These are phyloP conservation scores for Gonioctena quinquepunctata DNA, from an alignment of 1,140 invertebrate genomes.

Conservation along the genomic window DNA sequence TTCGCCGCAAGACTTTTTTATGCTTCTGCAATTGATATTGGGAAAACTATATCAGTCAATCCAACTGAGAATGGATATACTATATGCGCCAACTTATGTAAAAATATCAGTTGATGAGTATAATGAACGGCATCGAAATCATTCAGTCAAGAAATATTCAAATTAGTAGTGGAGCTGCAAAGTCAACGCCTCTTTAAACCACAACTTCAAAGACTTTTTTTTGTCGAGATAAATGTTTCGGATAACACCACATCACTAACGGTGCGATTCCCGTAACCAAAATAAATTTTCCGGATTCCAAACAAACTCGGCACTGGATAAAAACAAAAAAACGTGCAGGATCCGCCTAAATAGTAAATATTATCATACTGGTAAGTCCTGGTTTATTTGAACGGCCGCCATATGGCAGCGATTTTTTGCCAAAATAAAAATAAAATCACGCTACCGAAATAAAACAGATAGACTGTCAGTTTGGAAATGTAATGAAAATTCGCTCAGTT, in stretches of 20 bases:
- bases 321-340: neutral
- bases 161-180: no score
- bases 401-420: neutral
- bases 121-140: no score
- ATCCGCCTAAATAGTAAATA: constrained; percentile 6
- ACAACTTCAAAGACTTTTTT: neutral
- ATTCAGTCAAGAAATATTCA: no score
- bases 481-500: neutral
- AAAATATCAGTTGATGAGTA: no score
- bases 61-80: no score
- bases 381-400: neutral
- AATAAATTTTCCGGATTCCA: neutral
- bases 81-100: no score
- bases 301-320: neutral
- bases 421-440: constrained; percentile 9
- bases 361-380: neutral
- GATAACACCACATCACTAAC: no score
- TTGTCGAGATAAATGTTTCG: neutral
- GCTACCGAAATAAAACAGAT: constrained; percentile 15
- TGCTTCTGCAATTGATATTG: no score
- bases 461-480: neutral
- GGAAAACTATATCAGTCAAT: no score
- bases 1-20: no score
- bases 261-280: neutral
- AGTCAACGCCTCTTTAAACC: no score